Evolutionary conservation across 2,797 vertebrate species (phyloP).

Genomic region (Lophius americanus): DNA sequence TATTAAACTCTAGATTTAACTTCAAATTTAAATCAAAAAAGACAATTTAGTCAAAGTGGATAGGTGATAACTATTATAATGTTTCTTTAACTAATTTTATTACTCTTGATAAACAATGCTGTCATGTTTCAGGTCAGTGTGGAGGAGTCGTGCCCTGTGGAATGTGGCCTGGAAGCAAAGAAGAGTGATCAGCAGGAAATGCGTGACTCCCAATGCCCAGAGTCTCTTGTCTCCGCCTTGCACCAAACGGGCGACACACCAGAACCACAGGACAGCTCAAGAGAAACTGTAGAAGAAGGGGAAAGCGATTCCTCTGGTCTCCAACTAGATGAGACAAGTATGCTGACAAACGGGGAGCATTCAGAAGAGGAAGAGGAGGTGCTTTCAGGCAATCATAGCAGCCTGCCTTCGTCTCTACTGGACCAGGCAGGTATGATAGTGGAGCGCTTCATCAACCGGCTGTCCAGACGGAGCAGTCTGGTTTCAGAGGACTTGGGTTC

Average conservation of each 20-base stretch:
- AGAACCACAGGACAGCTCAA: constrained; percentile 55
- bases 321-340: constrained; percentile 79
- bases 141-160: constrained; percentile 39
- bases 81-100: constrained; percentile 37
- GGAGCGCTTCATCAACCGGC: constrained; percentile 78
- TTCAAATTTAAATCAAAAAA: constrained; percentile 40
- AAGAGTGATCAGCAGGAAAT: constrained; percentile 28
- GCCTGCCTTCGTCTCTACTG: constrained; percentile 87
- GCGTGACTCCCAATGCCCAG: constrained; percentile 34
- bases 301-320: constrained; percentile 65
- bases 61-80: constrained; percentile 25
- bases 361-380: constrained; percentile 84
- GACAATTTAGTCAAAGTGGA: constrained; percentile 40
- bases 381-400: constrained; percentile 64
- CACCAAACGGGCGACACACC: constrained; percentile 38
- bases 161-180: constrained; percentile 21
- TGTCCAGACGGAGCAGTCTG: constrained; percentile 87
- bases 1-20: constrained; percentile 41
- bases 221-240: constrained; percentile 33
- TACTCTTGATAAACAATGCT: constrained; percentile 38
- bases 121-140: constrained; percentile 59
- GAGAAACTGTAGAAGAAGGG: constrained; percentile 56
- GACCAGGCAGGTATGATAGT: constrained; percentile 89
- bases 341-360: constrained; percentile 84
- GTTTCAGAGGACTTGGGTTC: constrained; percentile 81